Evolutionary conservation across 1,140 invertebrate species (phyloP).

Genomic region (Apis florea): DNA sequence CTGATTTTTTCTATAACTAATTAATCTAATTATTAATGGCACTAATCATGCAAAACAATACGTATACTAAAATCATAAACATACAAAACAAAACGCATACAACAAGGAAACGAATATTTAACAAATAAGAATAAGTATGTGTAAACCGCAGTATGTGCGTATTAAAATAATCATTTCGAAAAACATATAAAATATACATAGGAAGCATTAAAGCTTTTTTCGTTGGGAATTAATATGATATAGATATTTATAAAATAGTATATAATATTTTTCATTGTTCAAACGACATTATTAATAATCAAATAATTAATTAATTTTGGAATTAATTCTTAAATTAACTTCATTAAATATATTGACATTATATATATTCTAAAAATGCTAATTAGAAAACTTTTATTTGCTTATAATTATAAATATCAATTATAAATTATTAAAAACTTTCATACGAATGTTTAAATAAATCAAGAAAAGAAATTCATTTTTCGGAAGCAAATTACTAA

Average conservation of each 20-base stretch:
- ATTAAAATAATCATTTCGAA: conserved; percentile 7
- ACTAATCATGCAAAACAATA: conserved; percentile 38
- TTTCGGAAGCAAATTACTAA: background rate
- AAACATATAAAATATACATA: conserved; percentile 9
- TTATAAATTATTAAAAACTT: background rate
- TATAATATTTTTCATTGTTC: background rate
- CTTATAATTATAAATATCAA: too few relatives aligned
- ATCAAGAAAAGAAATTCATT: background rate
- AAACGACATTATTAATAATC: background rate
- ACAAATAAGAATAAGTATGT: background rate
- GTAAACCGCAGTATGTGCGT: conserved; percentile 34
- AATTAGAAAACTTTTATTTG: background rate
- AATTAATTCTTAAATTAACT: background rate
- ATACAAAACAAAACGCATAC: conserved; percentile 10
- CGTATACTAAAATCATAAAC: background rate
- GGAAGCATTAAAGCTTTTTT: conserved; percentile 1
- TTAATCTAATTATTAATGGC: conserved; percentile 30
- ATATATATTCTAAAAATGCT: background rate
- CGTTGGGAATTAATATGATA: background rate
- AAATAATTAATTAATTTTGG: background rate
- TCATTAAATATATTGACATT: background rate
- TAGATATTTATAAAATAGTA: background rate
- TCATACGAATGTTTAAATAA: background rate
- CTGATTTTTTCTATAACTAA: background rate
- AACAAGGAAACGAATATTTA: conserved; percentile 23